These are phyloP conservation scores for Dendrocopos noguchii DNA, from an alignment of 2,113 vertebrate species.

Conservation along the genomic window DNA sequence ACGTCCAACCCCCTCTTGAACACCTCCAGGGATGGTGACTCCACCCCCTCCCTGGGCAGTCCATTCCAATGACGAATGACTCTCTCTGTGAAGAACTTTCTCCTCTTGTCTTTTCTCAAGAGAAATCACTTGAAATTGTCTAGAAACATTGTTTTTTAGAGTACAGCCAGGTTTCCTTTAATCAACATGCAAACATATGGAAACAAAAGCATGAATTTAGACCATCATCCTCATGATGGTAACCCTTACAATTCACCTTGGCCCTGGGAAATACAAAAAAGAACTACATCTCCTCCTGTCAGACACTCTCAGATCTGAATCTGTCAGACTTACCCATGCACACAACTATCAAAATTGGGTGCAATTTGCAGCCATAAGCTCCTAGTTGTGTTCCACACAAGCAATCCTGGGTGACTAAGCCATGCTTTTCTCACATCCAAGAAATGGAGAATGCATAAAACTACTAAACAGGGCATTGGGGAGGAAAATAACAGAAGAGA, in stretches of 20 bases:
- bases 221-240: not conserved
- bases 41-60: no score
- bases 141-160: not conserved
- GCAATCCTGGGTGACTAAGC: not conserved
- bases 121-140: not conserved
- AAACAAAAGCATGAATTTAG: not conserved
- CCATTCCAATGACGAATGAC: no score
- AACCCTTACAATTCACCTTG: not conserved
- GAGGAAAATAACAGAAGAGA: no score
- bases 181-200: not conserved
- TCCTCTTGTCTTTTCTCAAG: not conserved
- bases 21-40: no score
- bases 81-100: no score
- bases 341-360: not conserved
- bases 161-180: not conserved
- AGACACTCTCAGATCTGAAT: no score
- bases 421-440: not conserved
- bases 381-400: not conserved
- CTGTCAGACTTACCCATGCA: not conserved
- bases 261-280: no score
- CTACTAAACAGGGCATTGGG: not conserved
- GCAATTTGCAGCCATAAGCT: not conserved
- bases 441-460: not conserved
- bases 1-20: no score
- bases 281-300: not conserved